Base-by-base conservation (phyloP, 37 sponge, comb jelly and placozoan species). In the Halisarca cf. caerulea region DNA sequence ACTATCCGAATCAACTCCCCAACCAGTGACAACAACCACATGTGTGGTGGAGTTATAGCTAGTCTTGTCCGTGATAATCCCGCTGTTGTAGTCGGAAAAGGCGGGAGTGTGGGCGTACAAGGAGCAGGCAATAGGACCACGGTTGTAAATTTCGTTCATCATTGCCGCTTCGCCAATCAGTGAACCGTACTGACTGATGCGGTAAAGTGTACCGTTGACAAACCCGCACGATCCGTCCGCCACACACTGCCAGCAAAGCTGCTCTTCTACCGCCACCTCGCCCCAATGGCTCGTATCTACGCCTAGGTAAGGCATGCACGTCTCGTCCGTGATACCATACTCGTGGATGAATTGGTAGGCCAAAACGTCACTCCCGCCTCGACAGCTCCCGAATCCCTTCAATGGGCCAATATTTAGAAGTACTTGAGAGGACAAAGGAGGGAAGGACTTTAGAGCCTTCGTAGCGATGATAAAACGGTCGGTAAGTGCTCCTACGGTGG, bases 121-220 rank as follows among this genome's bases (percentile, higher is more conserved):
- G 14, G 90, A 90, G 25, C 94, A 94, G n/a, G 91, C 91, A 30
- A 94, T 90, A 0, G 94, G 94, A 2, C 94, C 94, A 33, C 94
- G 30, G 47, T 81, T 74, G 54, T 86, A 94, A 28, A 94, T 88
- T 54, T 94, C 94, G 8, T 81, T 75, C 84, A 90, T 94, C 94
- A 94, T 94, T 24, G 68, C 54, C 0, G 58, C 86, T 45, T 90
- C 94, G 0, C 94, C 94, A 6, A 34, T 32, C 47, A 94, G 60
- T 17, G 83, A 47, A 5, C 92, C 92, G 40, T 92, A 92, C 47
- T 92, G 85, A 17, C 78, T 74, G 14, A 92, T 44, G 34, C 70
- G 78, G 83, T 82, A 83, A 42, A 61, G 45, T 24, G 83, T 85
- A 0, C 89, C 89, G 38, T 88, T 86, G 32, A 79, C 40, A 66